Evolutionary conservation across 1,140 invertebrate genomes (phyloP).

Genomic region (Brachionus plicatilis): DNA sequence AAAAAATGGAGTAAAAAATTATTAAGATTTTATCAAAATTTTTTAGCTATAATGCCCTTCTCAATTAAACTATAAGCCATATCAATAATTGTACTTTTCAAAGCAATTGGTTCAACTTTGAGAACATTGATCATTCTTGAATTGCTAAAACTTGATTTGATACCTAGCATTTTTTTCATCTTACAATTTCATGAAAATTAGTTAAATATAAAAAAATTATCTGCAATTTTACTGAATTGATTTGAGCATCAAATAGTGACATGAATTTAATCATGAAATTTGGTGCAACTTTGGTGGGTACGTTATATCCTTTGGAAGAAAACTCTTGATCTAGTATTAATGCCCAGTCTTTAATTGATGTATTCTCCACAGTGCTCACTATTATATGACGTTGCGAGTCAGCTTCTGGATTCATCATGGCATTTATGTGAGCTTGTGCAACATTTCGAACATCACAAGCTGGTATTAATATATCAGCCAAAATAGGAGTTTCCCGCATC

Average conservation of each 20-base stretch:
- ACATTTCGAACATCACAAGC: conserved; percentile 61
- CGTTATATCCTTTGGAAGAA: conserved; percentile 52
- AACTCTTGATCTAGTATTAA: not conserved
- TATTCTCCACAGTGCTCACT: not conserved
- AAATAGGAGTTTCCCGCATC: conserved; percentile 55
- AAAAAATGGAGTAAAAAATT: not conserved
- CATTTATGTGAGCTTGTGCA: conserved; percentile 59
- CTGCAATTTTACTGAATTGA: not conserved
- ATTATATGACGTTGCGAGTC: conserved; percentile 47
- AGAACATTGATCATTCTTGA: conserved; percentile 56
- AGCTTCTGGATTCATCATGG: conserved; percentile 57
- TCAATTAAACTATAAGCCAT: conserved; percentile 59
- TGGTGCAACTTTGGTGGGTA: conserved; percentile 58
- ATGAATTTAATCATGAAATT: conserved; percentile 51
- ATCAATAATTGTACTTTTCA: conserved; percentile 56
- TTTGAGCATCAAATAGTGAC: not conserved
- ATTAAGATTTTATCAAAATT: not conserved
- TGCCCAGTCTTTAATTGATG: conserved; percentile 3
- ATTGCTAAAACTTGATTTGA: conserved; percentile 58
- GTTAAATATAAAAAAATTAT: not conserved
- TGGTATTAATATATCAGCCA: conserved; percentile 57
- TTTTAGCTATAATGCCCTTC: not conserved
- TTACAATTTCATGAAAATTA: not conserved
- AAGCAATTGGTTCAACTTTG: conserved; percentile 51
- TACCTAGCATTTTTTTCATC: conserved; percentile 46